Evolutionary conservation across 2,113 vertebrate species (phyloP).

Genomic region (Xenopus borealis): DNA sequence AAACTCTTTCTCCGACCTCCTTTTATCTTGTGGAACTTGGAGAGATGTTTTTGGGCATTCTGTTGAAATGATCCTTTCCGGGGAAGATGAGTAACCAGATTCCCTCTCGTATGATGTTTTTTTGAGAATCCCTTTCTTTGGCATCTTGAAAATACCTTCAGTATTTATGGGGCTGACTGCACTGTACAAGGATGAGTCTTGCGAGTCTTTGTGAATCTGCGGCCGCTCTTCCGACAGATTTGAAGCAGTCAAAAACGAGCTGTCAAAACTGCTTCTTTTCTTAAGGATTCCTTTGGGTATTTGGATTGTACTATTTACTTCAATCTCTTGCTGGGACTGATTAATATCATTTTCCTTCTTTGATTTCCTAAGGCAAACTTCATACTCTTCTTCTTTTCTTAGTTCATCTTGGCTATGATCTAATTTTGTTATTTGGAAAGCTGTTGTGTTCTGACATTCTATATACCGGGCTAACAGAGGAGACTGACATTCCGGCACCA

Average conservation of each 20-base stretch:
- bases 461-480: slow-evolving; percentile 69
- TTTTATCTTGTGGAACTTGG: slow-evolving; percentile 45
- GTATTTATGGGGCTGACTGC: slow-evolving; percentile 1
- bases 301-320: slow-evolving; percentile 50
- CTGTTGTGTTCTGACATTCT: slow-evolving; percentile 65
- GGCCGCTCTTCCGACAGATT: slow-evolving; percentile 43
- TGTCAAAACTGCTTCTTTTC: slow-evolving; percentile 68
- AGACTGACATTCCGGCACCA: slow-evolving; percentile 63
- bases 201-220: slow-evolving; percentile 9
- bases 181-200: not conserved
- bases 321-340: slow-evolving; percentile 50
- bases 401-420: slow-evolving; percentile 17
- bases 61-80: slow-evolving; percentile 48
- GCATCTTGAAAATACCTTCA: slow-evolving; percentile 62
- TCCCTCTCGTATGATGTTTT: slow-evolving; percentile 56
- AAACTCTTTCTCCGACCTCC: slow-evolving; percentile 51
- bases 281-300: slow-evolving; percentile 73
- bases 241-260: slow-evolving; percentile 53
- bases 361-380: slow-evolving; percentile 66
- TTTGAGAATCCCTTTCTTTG: slow-evolving; percentile 74
- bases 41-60: slow-evolving; percentile 31
- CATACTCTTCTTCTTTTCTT: slow-evolving; percentile 45
- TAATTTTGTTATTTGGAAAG: slow-evolving; percentile 44
- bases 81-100: slow-evolving; percentile 54
- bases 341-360: slow-evolving; percentile 70